Evolutionary conservation across 2,888 invertebrate species (phyloP), one percentile per base, ranked within the genome.

Genomic region (Osedax frankpressi): DNA sequence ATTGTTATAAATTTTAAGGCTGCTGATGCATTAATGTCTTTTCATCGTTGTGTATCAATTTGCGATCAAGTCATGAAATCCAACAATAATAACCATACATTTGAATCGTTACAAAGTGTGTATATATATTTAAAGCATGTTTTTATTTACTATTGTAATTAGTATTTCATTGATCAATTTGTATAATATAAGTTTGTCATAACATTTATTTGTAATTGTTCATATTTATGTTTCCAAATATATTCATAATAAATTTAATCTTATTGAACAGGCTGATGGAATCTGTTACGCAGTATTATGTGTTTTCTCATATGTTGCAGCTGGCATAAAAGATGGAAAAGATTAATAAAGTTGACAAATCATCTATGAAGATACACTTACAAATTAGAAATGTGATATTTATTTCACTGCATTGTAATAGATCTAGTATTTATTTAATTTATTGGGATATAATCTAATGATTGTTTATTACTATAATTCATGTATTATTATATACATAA

Each of bases 241-340:
- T n/a, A n/a, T n/a, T n/a, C n/a, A n/a, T n/a, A n/a, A n/a, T n/a
- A n/a, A n/a, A n/a, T n/a, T n/a, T n/a, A n/a, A n/a, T n/a, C n/a
- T n/a, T n/a, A n/a, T n/a, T 11, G 6, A 44, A 44, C 80, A 97
- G 96, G 95, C 97, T 84, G 94, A 96, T 87, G 95, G 97, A 86
- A 98, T 98, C 82, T 97, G 96, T 87, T 98, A 98, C 87, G 94
- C 98, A 80, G 96, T 98, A 76, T 88, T 98, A 80, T 98, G 98
- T 88, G 94, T 98, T 79, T 98, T 98, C 87, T 97, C 97, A 71
- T 97, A 97, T 87, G 90, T 78, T n/a, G 78, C 78, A 24, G 78
- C 78, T 2, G 78, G 78, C 28, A 76, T 77, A 75, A 78, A 78
- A 59, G 73, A 72, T n/a, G 30, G 60, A 30, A 68, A 75, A 73